Base-by-base conservation (phyloP, 2,113 vertebrate species). In the Oncorhynchus kisutch region DNA sequence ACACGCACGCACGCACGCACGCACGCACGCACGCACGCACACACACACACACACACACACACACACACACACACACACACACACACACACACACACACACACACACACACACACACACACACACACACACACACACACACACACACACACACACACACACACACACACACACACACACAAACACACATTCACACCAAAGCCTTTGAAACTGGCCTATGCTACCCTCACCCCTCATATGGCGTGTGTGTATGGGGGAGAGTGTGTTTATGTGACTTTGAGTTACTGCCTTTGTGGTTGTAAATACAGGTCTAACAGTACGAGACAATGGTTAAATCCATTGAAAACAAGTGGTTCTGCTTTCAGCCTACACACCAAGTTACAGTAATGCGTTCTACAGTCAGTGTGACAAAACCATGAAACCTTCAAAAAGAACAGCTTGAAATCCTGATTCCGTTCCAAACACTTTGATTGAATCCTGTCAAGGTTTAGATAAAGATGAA, bases 331-430 rank as follows among this genome's bases (percentile, higher is more conserved):
- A 70, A 25, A 62, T 75, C 80, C 80, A 82, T 75, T 71, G 72
- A 57, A 82, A 86, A 80, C 78, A 80, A 59, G 59, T 81, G 80
- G 64, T 29, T 65, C 0, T 24, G 14, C 71, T 60, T 68, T 45
- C n/a, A 79, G 68, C 31, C 64, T 68, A 2, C 6, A 14, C 76
- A 67, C 31, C 57, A 68, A 79, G 65, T 51, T 66, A 16, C 75
- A 54, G 18, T 74, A 75, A 82, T 80, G 69, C 57, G 9, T 78
- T 78, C 76, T 76, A 13, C 75, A 77, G 72, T 69, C 68, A 75
- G 62, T 82, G 49, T 45, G 60, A 82, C 49, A 80, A 76, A 79
- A 69, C 59, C 59, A 67, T 57, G 1, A n/a, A 12, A n/a, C 67
- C 60, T n/a, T n/a, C 39, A 29, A 72, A 70, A 34, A 67, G 48